phyloP scores from a whole-genome alignment of 2,797 vertebrate genomes.

The Artibeus jamaicensis region DNA sequence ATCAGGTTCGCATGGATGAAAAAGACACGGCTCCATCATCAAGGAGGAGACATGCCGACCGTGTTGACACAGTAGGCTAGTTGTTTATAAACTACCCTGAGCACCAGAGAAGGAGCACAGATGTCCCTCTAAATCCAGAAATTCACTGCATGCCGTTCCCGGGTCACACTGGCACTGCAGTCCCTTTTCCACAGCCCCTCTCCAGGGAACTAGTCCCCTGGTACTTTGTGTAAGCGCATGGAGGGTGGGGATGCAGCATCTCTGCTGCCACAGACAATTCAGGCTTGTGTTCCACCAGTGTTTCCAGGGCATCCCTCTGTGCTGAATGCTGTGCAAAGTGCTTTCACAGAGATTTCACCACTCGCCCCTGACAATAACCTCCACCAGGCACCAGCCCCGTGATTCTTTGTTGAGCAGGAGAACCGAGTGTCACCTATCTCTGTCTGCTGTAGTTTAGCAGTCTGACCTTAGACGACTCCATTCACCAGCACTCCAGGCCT shows the following conservation, averaged over 20 bases:
- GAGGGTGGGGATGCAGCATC: neutral
- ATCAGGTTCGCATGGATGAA: neutral
- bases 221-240: rapidly evolving
- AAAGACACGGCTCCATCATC: neutral
- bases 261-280: neutral
- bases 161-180: no score
- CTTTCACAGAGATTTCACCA: neutral
- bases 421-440: neutral
- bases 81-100: neutral
- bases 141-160: rapidly evolving
- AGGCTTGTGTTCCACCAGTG: neutral
- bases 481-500: neutral
- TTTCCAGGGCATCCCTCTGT: neutral
- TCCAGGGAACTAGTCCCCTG: neutral
- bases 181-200: neutral
- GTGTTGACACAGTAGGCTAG: neutral
- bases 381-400: neutral
- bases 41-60: rapidly evolving
- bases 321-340: neutral
- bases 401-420: neutral
- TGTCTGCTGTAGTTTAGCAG: neutral
- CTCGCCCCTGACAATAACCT: no score
- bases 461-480: neutral
- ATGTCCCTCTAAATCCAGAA: neutral
- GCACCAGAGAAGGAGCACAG: neutral